Conservation (phyloP, 2,888 invertebrate genomes). For the Nezara viridula region DNA sequence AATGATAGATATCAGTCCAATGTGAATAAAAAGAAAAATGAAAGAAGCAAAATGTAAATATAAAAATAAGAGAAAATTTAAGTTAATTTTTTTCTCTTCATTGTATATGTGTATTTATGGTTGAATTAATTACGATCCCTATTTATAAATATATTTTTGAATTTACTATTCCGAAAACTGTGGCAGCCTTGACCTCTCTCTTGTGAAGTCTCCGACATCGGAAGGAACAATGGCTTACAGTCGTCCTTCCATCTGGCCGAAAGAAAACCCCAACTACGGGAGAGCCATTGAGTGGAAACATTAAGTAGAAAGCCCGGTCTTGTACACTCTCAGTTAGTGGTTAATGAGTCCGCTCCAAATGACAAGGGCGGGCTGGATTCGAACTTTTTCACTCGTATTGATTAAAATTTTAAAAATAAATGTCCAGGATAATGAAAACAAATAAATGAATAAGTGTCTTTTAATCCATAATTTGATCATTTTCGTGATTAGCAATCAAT, state of each 20-base stretch:
- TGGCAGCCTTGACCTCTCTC: neutral
- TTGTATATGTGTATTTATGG: no score
- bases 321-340: neutral
- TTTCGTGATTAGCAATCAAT: no score
- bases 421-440: neutral
- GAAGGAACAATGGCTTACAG: neutral
- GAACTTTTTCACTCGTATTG: neutral
- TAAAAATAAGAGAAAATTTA: no score
- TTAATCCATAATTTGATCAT: no score
- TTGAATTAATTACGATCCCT: no score
- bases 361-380: neutral
- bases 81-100: no score
- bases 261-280: neutral
- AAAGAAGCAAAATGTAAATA: no score
- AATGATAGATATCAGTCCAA: no score
- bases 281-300: constrained; percentile 9
- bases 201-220: neutral
- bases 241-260: neutral
- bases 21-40: no score
- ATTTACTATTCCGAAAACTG: no score
- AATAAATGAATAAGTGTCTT: no score
- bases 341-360: neutral
- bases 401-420: neutral
- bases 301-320: neutral
- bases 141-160: no score